These are phyloP conservation scores for Erpetoichthys calabaricus DNA, from an alignment of 2,797 vertebrate genomes.

Conservation along the genomic window DNA sequence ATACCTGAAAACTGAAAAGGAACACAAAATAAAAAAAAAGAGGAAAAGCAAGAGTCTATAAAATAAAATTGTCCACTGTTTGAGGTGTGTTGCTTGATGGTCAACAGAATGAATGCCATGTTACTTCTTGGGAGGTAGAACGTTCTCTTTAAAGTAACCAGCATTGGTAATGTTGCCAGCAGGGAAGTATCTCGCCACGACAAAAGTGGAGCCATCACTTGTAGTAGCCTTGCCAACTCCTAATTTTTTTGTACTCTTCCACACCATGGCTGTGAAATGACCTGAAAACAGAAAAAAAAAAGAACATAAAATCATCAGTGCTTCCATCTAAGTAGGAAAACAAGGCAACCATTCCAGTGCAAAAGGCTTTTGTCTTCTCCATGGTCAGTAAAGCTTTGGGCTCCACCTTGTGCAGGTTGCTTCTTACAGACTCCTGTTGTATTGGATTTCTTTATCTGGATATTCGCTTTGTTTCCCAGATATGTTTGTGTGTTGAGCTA, in stretches of 20 bases:
- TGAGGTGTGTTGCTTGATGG: slow-evolving; percentile 15
- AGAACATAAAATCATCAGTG: neutral
- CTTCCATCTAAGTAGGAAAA: neutral
- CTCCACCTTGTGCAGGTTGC: too few species aligned
- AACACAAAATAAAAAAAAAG: too few species aligned
- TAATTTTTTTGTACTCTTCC: slow-evolving; percentile 79
- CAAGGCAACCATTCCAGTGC: neutral
- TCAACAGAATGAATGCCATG: slow-evolving; percentile 10
- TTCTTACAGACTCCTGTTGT: too few species aligned
- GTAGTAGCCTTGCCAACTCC: slow-evolving; percentile 81
- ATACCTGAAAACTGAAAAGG: too few species aligned
- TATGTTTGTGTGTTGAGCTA: too few species aligned
- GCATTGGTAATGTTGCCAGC: slow-evolving; percentile 89
- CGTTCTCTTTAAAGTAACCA: slow-evolving; percentile 86
- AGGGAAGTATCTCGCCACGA: slow-evolving; percentile 90
- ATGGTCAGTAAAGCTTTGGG: too few species aligned
- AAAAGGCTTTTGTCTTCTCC: neutral
- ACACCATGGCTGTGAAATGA: slow-evolving; percentile 96
- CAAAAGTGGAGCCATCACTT: slow-evolving; percentile 84
- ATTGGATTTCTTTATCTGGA: too few species aligned
- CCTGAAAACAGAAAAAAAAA: slow-evolving; percentile 41
- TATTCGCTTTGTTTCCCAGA: too few species aligned
- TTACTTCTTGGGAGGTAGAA: slow-evolving; percentile 67
- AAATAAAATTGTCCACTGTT: neutral
- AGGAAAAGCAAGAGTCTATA: too few species aligned